A percentile compares a stretch with the other conserved stretches of the same genome.
Conservation (phyloP, 2,113 vertebrate genomes). For the Ciconia maguari region DNA sequence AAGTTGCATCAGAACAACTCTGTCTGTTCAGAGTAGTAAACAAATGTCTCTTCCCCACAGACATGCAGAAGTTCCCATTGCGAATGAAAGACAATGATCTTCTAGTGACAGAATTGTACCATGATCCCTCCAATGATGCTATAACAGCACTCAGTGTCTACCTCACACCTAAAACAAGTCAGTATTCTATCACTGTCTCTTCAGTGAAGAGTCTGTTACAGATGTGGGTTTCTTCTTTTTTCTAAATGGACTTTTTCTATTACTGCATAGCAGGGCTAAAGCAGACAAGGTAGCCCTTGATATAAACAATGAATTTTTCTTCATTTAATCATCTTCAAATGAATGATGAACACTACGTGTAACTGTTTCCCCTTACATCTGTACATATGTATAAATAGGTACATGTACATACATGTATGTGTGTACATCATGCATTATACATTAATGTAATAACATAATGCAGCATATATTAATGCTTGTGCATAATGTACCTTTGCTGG, state of each 20-base stretch:
- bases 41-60: constrained; percentile 62
- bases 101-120: constrained; percentile 94
- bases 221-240: neutral
- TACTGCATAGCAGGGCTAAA: neutral
- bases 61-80: constrained; percentile 98
- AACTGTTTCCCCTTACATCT: neutral
- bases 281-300: neutral
- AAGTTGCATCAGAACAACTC: neutral
- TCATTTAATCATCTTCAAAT: neutral
- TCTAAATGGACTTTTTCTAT: neutral
- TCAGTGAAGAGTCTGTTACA: neutral
- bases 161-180: constrained; percentile 97
- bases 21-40: neutral
- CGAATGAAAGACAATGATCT: constrained; percentile 98
- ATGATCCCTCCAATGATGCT: constrained; percentile 95
- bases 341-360: neutral
- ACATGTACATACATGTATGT: neutral
- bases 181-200: constrained; percentile 42
- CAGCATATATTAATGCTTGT: neutral
- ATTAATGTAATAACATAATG: neutral
- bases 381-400: neutral
- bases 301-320: neutral
- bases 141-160: constrained; percentile 97
- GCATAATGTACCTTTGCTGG: neutral
- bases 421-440: neutral